phyloP scores from a whole-genome alignment of 2,888 invertebrate genomes.

The Parnassius mnemosyne region DNA sequence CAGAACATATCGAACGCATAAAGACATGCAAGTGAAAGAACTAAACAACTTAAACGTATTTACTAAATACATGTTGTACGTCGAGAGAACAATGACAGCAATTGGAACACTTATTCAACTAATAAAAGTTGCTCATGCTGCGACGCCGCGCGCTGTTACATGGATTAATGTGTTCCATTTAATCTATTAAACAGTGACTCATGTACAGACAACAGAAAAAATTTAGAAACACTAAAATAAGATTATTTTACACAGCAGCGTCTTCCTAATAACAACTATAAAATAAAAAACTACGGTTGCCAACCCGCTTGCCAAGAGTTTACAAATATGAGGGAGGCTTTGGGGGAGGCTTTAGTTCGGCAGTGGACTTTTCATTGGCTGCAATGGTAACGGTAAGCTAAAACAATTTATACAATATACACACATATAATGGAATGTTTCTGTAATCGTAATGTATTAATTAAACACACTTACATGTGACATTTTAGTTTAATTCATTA shows the following conservation, averaged over 20 bases:
- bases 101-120: conserved; percentile 67
- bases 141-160: conserved; percentile 44
- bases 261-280: too few species aligned
- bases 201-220: conserved; percentile 36
- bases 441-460: too few species aligned
- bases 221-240: neutral
- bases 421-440: too few species aligned
- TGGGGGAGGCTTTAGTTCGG: too few species aligned
- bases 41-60: conserved; percentile 17
- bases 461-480: neutral
- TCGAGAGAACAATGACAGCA: conserved; percentile 52
- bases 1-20: neutral
- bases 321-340: too few species aligned
- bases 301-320: too few species aligned
- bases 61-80: conserved; percentile 24
- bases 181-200: conserved; percentile 68
- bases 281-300: too few species aligned
- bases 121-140: conserved; percentile 54
- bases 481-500: neutral
- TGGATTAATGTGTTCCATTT: conserved; percentile 73
- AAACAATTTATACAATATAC: too few species aligned
- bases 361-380: too few species aligned
- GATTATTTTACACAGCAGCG: too few species aligned
- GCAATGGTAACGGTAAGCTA: too few species aligned
- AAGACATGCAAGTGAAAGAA: conserved; percentile 18